A percentile compares a stretch with the other conserved stretches of the same genome.
Evolutionary conservation across 2,888 invertebrate genomes (phyloP).

Genomic region (Frankliniella fusca): DNA sequence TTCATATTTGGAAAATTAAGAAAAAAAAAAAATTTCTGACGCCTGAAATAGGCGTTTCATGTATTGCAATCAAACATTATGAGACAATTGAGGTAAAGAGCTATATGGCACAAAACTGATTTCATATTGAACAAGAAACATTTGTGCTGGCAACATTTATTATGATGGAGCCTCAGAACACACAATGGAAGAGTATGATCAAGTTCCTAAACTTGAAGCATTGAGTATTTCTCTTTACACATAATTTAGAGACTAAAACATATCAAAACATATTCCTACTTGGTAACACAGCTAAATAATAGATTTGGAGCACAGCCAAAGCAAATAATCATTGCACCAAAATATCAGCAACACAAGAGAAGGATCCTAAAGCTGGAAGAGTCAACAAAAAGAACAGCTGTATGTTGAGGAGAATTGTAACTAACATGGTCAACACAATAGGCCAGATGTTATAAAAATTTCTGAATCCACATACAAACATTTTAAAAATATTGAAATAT

Average conservation of each 20-base stretch:
- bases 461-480: too few species aligned
- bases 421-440: too few species aligned
- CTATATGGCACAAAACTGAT: conserved; percentile 13
- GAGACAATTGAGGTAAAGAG: background rate
- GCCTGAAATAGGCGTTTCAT: background rate
- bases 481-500: background rate
- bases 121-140: background rate
- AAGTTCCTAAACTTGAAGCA: too few species aligned
- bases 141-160: conserved; percentile 4
- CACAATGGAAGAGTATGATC: too few species aligned
- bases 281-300: conserved; percentile 17
- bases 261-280: background rate
- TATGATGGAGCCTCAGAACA: background rate
- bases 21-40: background rate
- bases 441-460: too few species aligned
- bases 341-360: background rate
- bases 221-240: background rate
- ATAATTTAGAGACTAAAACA: background rate
- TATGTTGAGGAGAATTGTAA: too few species aligned
- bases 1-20: background rate
- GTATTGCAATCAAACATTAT: background rate
- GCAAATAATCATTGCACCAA: conserved; percentile 13
- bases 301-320: conserved; percentile 22
- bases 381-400: background rate
- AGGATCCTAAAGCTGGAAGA: background rate